Evolutionary conservation across 2,888 invertebrate genomes (phyloP).

Genomic region (Camponotus fellah): DNA sequence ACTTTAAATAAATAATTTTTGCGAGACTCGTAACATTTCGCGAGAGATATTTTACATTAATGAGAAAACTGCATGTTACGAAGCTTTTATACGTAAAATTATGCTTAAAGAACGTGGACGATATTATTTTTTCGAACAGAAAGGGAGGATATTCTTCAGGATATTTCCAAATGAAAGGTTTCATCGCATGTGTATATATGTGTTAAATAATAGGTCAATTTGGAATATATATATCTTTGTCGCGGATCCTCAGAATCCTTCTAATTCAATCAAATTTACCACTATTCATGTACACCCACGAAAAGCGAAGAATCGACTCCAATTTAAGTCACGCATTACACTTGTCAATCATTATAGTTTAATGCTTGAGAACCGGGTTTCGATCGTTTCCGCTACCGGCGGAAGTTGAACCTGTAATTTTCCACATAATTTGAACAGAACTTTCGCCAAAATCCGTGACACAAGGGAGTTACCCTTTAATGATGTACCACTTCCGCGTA

Average conservation of each 20-base stretch:
- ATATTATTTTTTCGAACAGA: constrained; percentile 62
- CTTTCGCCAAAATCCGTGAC: constrained; percentile 76
- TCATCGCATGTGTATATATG: constrained; percentile 12
- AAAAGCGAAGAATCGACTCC: constrained; percentile 50
- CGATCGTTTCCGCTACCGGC: constrained; percentile 77
- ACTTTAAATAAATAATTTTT: not conserved
- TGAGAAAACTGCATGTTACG: not conserved
- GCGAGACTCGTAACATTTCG: not conserved
- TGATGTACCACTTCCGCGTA: constrained; percentile 1
- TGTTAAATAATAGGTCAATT: constrained; percentile 73
- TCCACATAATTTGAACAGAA: constrained; percentile 76
- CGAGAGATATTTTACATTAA: not conserved
- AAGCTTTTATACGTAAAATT: constrained; percentile 11
- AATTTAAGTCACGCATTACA: constrained; percentile 62
- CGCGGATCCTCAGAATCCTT: constrained; percentile 69
- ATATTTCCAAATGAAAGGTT: constrained; percentile 70
- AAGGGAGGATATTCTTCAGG: constrained; percentile 58
- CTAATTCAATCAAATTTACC: constrained; percentile 76
- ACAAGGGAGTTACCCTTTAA: constrained; percentile 56
- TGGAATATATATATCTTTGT: constrained; percentile 67
- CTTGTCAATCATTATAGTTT: constrained; percentile 73
- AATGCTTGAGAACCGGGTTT: constrained; percentile 59
- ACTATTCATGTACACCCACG: constrained; percentile 25
- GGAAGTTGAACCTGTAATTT: constrained; percentile 81
- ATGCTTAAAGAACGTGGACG: constrained; percentile 19